Conservation (phyloP, 1,140 invertebrate genomes). For the Samia ricini region DNA sequence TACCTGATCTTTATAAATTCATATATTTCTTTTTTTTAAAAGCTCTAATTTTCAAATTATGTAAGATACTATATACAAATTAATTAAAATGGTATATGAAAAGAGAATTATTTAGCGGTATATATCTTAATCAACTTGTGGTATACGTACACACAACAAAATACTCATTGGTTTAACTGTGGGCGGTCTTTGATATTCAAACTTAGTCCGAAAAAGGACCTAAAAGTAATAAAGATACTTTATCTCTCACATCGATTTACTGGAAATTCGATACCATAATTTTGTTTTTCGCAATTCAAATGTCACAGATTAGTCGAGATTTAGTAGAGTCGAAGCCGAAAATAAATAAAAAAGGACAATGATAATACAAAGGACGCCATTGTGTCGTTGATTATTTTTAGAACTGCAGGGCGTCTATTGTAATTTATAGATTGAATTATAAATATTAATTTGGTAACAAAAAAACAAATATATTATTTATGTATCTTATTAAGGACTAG, state of each 20-base stretch:
- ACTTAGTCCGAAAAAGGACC: background rate
- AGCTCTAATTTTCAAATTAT: no score
- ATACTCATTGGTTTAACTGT: background rate
- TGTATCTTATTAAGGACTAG: no score
- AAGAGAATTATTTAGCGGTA: no score
- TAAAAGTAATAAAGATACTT: constrained; percentile 1
- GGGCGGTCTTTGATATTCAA: background rate
- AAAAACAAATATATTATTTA: background rate
- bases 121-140: no score
- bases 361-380: background rate
- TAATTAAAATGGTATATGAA: no score
- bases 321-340: background rate
- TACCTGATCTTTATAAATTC: no score
- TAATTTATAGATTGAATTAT: no score
- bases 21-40: no score
- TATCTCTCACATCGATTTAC: constrained; percentile 3
- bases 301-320: background rate
- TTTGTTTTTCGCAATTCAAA: constrained; percentile 4
- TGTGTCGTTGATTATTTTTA: background rate
- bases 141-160: background rate
- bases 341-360: background rate
- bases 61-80: no score
- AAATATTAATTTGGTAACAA: no score
- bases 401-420: background rate
- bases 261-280: constrained; percentile 1